These are phyloP conservation scores for Ptychobarbus kaznakovi DNA, from an alignment of 2,797 vertebrate genomes.

Conservation along the genomic window DNA sequence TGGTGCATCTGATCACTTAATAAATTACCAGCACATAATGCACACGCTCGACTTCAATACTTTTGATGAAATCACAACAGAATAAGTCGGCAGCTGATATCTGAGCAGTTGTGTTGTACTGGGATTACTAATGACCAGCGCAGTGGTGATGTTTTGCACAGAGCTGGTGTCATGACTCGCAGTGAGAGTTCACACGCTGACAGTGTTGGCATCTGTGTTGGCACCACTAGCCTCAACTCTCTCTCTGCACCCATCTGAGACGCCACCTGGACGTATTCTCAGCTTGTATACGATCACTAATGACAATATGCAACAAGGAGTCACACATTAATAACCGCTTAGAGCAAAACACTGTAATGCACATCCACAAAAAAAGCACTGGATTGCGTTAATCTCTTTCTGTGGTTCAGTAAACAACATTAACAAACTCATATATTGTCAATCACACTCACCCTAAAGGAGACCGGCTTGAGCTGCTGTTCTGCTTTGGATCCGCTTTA, in stretches of 20 bases:
- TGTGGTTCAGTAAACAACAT: background rate
- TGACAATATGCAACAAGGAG: constrained; percentile 15
- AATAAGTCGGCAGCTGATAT: background rate
- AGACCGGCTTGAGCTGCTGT: constrained; percentile 78
- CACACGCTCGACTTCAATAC: background rate
- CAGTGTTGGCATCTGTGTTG: constrained; percentile 41
- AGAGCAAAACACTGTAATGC: background rate
- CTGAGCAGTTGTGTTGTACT: background rate
- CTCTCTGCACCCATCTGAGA: constrained; percentile 30
- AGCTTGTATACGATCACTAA: background rate
- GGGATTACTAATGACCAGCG: constrained; percentile 64
- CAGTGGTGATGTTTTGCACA: constrained; percentile 54
- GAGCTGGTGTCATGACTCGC: constrained; percentile 75
- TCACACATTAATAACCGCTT: background rate
- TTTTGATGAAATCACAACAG: background rate
- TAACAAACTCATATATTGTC: constrained; percentile 50
- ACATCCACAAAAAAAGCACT: background rate
- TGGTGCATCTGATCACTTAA: background rate
- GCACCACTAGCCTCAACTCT: constrained; percentile 62
- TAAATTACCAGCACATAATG: background rate
- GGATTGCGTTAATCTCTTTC: background rate
- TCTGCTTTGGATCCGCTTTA: constrained; percentile 87
- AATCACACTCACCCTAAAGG: constrained; percentile 86
- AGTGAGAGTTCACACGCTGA: constrained; percentile 61
- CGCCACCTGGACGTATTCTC: constrained; percentile 25